phyloP scores from a whole-genome alignment of 2,797 vertebrate species.

The Acipenser ruthenus region DNA sequence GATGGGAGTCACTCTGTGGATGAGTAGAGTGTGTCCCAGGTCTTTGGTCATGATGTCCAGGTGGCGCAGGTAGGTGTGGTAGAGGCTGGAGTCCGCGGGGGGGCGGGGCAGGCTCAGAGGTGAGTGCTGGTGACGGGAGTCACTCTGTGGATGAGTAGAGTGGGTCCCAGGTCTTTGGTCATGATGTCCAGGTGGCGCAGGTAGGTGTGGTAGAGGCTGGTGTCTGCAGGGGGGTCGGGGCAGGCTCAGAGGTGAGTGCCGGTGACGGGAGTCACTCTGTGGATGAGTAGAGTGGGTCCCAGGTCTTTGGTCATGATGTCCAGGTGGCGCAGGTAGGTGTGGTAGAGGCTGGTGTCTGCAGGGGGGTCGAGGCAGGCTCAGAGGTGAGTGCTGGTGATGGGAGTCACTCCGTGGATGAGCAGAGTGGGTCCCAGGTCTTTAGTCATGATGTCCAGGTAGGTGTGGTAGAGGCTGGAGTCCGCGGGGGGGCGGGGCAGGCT shows the following conservation, averaged over 20 bases:
- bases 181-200: slow-evolving; percentile 76
- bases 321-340: no score
- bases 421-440: no score
- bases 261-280: no score
- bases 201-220: slow-evolving; percentile 64
- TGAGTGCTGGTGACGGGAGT: slow-evolving; percentile 83
- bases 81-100: slow-evolving; percentile 31
- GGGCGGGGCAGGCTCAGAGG: slow-evolving; percentile 53
- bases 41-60: slow-evolving; percentile 72
- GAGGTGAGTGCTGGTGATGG: no score
- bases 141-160: slow-evolving; percentile 80
- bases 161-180: slow-evolving; percentile 73
- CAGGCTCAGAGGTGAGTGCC: no score
- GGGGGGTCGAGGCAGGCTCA: no score
- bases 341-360: no score
- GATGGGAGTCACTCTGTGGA: slow-evolving; percentile 81
- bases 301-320: no score
- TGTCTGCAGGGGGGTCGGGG: slow-evolving; percentile 72
- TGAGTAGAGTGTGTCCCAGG: slow-evolving; percentile 79
- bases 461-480: no score
- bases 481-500: slow-evolving; percentile 45
- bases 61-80: slow-evolving; percentile 50
- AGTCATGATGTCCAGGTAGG: no score
- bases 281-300: no score
- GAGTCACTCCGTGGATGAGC: no score